Percentiles rank a stretch among this genome's conserved stretches.
phyloP scores from a whole-genome alignment of 2,888 invertebrate genomes.

The Endotricha flammealis region DNA sequence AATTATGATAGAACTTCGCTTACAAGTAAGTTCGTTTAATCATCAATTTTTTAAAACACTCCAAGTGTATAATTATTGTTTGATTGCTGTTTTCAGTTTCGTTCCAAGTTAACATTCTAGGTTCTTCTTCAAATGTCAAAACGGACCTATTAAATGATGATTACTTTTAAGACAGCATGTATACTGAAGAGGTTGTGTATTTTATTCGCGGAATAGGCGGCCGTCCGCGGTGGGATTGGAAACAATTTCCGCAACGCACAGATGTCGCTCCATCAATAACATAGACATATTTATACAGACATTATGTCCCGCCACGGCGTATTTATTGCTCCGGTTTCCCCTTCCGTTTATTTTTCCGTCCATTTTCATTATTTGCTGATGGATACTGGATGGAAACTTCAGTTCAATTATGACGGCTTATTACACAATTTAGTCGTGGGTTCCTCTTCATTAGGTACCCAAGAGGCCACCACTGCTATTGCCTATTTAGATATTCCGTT shows the following conservation, averaged over 20 bases:
- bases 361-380: slow-evolving; percentile 2
- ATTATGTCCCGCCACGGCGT: slow-evolving; percentile 8
- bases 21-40: no score
- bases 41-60: no score
- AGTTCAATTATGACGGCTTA: background rate
- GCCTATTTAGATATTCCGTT: no score
- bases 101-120: no score
- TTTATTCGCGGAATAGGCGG: slow-evolving; percentile 25
- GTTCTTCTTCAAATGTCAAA: no score
- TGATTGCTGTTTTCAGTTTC: no score
- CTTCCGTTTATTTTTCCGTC: background rate
- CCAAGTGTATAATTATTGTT: no score
- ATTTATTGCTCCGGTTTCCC: slow-evolving; percentile 10
- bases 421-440: no score
- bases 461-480: no score
- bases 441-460: no score
- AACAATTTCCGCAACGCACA: slow-evolving; percentile 27
- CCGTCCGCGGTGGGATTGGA: slow-evolving; percentile 18
- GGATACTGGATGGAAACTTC: background rate
- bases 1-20: no score
- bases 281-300: background rate
- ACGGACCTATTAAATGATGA: no score
- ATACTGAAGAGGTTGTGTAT: background rate
- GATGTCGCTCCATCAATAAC: slow-evolving; percentile 15
- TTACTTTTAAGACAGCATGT: background rate